Conservation (phyloP, 2,888 invertebrate genomes). For the Gastrophysa polygoni region DNA sequence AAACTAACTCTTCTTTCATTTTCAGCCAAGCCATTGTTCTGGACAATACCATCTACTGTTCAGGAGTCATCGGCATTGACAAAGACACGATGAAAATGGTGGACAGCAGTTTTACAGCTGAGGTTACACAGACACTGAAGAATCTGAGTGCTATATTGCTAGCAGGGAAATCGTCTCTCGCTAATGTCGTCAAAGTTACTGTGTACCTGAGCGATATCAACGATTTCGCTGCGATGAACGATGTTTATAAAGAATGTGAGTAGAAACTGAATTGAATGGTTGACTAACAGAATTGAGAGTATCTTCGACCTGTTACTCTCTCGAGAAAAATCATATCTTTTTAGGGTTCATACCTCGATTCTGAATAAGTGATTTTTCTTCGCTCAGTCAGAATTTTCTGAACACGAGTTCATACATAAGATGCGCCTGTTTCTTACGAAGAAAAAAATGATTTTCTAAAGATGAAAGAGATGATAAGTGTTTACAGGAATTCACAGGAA, state of each 20-base stretch:
- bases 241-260: constrained; percentile 84
- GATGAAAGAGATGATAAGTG: too few relatives aligned
- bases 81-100: constrained; percentile 72
- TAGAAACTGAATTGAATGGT: constrained; percentile 10
- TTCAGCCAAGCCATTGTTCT: constrained; percentile 85
- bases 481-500: too few relatives aligned
- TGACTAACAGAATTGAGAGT: not conserved
- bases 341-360: too few relatives aligned
- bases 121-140: constrained; percentile 76
- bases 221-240: constrained; percentile 81
- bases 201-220: constrained; percentile 80
- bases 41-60: constrained; percentile 83
- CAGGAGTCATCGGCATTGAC: constrained; percentile 84
- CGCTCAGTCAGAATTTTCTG: too few relatives aligned
- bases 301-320: too few relatives aligned
- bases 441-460: too few relatives aligned
- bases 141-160: constrained; percentile 79
- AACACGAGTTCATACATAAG: too few relatives aligned
- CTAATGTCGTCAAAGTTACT: constrained; percentile 86
- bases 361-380: too few relatives aligned
- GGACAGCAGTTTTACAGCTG: constrained; percentile 73
- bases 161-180: constrained; percentile 73
- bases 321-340: too few relatives aligned
- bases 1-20: constrained; percentile 6
- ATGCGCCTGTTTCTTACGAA: too few relatives aligned